phyloP scores from a whole-genome alignment of 2,113 vertebrate species.

The Pygoscelis antarcticus region DNA sequence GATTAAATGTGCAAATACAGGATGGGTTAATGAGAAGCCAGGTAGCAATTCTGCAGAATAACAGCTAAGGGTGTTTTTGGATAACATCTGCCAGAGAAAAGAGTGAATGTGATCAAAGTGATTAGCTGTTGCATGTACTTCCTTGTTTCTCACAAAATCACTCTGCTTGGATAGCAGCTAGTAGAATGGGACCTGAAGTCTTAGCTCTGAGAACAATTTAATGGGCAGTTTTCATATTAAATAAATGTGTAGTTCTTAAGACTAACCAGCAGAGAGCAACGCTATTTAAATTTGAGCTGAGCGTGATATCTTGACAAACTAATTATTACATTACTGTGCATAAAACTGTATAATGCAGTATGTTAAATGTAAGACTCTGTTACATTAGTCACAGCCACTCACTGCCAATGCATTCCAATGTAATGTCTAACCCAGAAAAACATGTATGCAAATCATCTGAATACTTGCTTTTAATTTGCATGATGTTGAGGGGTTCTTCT shows the following conservation, averaged over 20 bases:
- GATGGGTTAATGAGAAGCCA: background rate
- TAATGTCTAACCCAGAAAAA: constrained; percentile 59
- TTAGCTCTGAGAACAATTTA: background rate
- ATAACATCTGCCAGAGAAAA: background rate
- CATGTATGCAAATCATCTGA: constrained; percentile 60
- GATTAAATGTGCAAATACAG: background rate
- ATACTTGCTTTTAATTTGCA: constrained; percentile 62
- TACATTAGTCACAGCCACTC: constrained; percentile 54
- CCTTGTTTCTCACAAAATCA: background rate
- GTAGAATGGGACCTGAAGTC: background rate
- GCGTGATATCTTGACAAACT: constrained; percentile 19
- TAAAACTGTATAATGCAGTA: constrained; percentile 48
- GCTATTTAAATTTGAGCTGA: constrained; percentile 52
- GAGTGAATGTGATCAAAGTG: background rate
- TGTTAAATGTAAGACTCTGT: constrained; percentile 55
- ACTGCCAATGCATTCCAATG: constrained; percentile 55
- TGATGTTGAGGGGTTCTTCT: constrained; percentile 53
- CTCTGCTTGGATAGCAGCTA: background rate
- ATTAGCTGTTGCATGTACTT: background rate
- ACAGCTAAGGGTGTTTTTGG: background rate
- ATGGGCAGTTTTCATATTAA: background rate
- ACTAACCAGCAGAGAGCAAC: constrained; percentile 66
- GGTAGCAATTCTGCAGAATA: background rate
- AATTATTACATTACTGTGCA: constrained; percentile 61
- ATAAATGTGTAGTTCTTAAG: background rate